Conservation (phyloP, 2,113 vertebrate genomes). For the Mystacornis crossleyi region DNA sequence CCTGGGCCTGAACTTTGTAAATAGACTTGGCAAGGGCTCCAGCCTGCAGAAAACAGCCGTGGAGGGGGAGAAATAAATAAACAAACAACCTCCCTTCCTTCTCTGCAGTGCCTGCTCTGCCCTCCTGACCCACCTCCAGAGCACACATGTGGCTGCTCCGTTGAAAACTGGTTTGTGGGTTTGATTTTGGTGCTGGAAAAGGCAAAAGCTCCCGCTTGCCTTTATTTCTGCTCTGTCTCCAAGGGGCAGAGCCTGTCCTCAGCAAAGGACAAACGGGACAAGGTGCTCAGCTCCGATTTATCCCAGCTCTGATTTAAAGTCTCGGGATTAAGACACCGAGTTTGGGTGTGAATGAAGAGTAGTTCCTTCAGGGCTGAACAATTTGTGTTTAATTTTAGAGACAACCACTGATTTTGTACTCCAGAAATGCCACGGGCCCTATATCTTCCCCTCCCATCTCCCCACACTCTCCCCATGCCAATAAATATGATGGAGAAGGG, state of each 20-base stretch:
- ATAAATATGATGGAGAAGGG: rapidly evolving
- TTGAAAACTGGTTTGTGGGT: not conserved
- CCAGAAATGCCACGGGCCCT: rapidly evolving
- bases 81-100: not conserved
- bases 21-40: constrained; percentile 65
- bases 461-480: not conserved
- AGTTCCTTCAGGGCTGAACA: not conserved
- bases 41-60: constrained; percentile 50
- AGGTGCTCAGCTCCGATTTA: not conserved
- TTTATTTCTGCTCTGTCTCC: not conserved
- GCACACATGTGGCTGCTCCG: not conserved
- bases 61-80: not conserved
- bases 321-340: not conserved
- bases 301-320: not conserved
- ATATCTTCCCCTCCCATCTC: not conserved
- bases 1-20: constrained; percentile 71
- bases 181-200: not conserved
- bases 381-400: not conserved
- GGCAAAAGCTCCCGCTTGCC: not conserved
- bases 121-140: not conserved
- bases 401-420: not conserved
- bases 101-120: not conserved
- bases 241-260: not conserved
- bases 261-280: not conserved
- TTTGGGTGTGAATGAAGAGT: not conserved